Evolutionary conservation across 2,113 vertebrate species (phyloP).

Genomic region (Eleginops maclovinus): DNA sequence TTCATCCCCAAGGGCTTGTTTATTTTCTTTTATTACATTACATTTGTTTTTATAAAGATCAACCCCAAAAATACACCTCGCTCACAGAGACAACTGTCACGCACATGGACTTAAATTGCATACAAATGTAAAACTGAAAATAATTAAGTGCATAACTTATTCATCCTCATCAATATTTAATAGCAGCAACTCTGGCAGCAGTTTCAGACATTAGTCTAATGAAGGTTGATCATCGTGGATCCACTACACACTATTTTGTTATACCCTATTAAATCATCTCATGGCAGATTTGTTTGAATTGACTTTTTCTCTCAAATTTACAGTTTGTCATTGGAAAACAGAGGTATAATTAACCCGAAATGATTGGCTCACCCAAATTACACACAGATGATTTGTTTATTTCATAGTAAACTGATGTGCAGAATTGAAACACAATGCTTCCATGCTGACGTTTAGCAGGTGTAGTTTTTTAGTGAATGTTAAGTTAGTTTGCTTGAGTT

Average conservation of each 20-base stretch:
- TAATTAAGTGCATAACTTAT: neutral
- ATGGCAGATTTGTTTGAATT: neutral
- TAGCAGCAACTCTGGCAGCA: neutral
- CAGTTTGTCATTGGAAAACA: neutral
- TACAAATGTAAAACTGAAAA: neutral
- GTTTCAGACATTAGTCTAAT: neutral
- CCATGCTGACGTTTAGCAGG: too few relatives aligned
- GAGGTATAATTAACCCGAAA: neutral
- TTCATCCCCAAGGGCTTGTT: neutral
- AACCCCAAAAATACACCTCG: neutral
- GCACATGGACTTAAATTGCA: neutral
- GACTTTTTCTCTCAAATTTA: neutral
- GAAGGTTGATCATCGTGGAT: neutral
- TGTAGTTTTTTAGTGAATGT: too few relatives aligned
- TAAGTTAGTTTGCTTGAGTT: neutral
- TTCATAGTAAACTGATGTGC: neutral
- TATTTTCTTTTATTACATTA: neutral
- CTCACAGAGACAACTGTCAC: neutral
- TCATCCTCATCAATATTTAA: neutral
- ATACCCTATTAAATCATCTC: neutral
- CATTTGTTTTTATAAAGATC: constrained; percentile 3
- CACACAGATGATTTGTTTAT: neutral
- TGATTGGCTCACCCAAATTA: neutral
- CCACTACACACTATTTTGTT: neutral
- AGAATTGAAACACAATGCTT: neutral